These are phyloP conservation scores for Cynocephalus volans DNA, from an alignment of 2,113 vertebrate species.

Conservation along the genomic window DNA sequence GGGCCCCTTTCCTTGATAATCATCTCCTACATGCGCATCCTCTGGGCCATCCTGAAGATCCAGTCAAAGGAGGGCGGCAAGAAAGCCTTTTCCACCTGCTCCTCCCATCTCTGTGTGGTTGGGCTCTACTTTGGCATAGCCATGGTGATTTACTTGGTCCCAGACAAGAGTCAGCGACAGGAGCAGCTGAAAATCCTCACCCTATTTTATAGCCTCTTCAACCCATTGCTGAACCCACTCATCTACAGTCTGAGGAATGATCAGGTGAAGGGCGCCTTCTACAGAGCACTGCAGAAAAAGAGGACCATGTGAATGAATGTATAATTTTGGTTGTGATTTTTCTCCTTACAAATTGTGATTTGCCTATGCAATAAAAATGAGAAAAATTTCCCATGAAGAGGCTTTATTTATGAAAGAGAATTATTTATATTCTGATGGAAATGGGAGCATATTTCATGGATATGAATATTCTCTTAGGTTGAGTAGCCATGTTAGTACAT, in stretches of 20 bases:
- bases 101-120: constrained; percentile 53
- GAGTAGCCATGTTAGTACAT: too few relatives aligned
- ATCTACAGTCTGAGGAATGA: neutral
- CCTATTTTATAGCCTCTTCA: constrained; percentile 10
- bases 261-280: neutral
- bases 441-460: too few relatives aligned
- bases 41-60: constrained; percentile 38
- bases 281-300: neutral
- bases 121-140: constrained; percentile 32
- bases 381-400: too few relatives aligned
- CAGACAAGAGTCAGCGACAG: neutral
- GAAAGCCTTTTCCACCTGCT: constrained; percentile 26
- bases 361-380: too few relatives aligned
- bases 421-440: too few relatives aligned
- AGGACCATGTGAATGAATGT: neutral
- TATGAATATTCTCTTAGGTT: too few relatives aligned
- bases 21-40: constrained; percentile 59
- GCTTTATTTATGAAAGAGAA: too few relatives aligned
- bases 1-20: constrained; percentile 58
- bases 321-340: neutral
- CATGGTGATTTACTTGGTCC: neutral
- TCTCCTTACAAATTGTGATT: neutral
- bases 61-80: neutral
- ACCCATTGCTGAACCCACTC: neutral
- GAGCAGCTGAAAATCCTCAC: constrained; percentile 29